A percentile compares a stretch with the other conserved stretches of the same genome.
These are phyloP conservation scores for Lordiphosa stackelbergi DNA, from an alignment of 1,140 invertebrate genomes.

Conservation along the genomic window DNA sequence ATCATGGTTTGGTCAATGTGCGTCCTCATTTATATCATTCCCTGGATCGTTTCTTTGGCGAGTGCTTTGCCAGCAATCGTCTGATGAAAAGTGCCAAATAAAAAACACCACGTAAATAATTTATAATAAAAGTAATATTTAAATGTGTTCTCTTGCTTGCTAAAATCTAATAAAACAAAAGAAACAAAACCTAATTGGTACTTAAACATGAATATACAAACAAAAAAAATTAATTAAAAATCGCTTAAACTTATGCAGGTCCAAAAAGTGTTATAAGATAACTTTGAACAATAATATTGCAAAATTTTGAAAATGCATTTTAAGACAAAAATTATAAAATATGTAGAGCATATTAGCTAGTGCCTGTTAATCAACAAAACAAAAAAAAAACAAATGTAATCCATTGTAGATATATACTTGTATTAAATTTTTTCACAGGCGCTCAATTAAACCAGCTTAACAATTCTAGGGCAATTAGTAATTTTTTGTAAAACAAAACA, in stretches of 20 bases:
- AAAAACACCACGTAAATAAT: slow-evolving; percentile 4
- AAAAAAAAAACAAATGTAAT: slow-evolving; percentile 5
- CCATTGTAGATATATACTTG: slow-evolving; percentile 12
- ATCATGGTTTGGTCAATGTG: slow-evolving; percentile 88
- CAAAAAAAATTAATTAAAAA: slow-evolving; percentile 12
- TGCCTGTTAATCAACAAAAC: slow-evolving; percentile 16
- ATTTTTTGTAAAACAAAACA: slow-evolving; percentile 17
- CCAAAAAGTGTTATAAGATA: slow-evolving; percentile 68
- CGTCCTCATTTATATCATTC: slow-evolving; percentile 92
- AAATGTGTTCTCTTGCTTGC: slow-evolving; percentile 13
- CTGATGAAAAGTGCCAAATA: slow-evolving; percentile 67
- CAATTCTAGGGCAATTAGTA: slow-evolving; percentile 10
- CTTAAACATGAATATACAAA: slow-evolving; percentile 45
- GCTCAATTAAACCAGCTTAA: slow-evolving; percentile 35
- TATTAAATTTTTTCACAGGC: slow-evolving; percentile 27
- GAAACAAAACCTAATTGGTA: slow-evolving; percentile 50
- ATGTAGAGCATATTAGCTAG: slow-evolving; percentile 31
- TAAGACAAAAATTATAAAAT: slow-evolving; percentile 36
- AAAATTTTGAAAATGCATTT: slow-evolving; percentile 60
- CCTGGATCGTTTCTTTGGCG: slow-evolving; percentile 90
- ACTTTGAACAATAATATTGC: slow-evolving; percentile 67
- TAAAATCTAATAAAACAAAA: slow-evolving; percentile 20
- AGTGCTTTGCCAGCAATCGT: slow-evolving; percentile 81
- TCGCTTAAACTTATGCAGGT: slow-evolving; percentile 55
- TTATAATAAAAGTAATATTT: slow-evolving; percentile 10